A percentile compares a stretch with the other conserved stretches of the same genome.
Conservation (phyloP, 2,113 vertebrate genomes). For the Anoplopoma fimbria region DNA sequence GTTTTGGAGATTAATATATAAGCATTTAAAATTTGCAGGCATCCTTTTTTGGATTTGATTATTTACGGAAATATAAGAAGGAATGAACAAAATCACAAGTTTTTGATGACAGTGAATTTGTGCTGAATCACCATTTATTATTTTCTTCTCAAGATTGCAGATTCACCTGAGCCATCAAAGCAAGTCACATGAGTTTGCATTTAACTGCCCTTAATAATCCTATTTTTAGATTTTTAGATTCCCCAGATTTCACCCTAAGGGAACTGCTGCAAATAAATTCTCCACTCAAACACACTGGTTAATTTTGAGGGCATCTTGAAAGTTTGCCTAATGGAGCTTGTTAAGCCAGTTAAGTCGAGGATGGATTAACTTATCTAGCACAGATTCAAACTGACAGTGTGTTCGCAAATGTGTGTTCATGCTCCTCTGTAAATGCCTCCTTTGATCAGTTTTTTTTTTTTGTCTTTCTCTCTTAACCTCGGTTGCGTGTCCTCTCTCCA, state of each 20-base stretch:
- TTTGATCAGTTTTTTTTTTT: conserved; percentile 28
- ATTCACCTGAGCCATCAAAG: background rate
- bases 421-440: conserved; percentile 28
- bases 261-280: background rate
- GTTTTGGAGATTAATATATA: background rate
- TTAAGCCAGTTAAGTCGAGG: conserved; percentile 30
- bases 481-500: background rate
- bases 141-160: background rate
- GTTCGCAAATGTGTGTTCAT: background rate
- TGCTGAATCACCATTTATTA: background rate
- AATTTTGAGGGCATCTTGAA: conserved; percentile 40
- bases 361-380: conserved; percentile 36
- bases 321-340: conserved; percentile 44
- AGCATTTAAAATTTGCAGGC: background rate
- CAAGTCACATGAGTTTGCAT: background rate
- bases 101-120: background rate
- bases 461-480: conserved; percentile 2
- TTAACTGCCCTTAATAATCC: background rate
- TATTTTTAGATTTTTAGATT: background rate
- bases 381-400: conserved; percentile 29
- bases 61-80: background rate
- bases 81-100: background rate
- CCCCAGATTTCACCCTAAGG: background rate
- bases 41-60: background rate
- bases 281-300: conserved; percentile 14